These are phyloP conservation scores for Eurosta solidaginis DNA, from an alignment of 1,140 invertebrate species.

Conservation along the genomic window DNA sequence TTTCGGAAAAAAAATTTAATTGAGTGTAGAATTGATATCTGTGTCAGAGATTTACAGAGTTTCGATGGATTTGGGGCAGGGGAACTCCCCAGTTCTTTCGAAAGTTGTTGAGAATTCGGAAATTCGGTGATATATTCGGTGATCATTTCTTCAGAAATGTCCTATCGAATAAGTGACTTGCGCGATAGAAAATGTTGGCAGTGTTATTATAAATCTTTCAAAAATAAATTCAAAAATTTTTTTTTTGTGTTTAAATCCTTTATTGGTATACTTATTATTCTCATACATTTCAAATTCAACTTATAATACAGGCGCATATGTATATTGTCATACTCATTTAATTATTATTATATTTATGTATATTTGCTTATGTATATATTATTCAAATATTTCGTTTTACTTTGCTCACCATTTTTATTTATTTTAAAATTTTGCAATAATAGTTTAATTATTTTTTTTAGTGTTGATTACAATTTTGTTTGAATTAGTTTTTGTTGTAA, in stretches of 20 bases:
- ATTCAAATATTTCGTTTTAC: background rate
- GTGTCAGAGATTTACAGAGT: too few relatives aligned
- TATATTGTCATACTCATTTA: conserved; percentile 47
- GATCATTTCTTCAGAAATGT: too few relatives aligned
- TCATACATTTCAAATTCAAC: conserved; percentile 18
- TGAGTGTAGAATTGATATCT: too few relatives aligned
- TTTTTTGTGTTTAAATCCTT: conserved; percentile 38
- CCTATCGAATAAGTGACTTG: too few relatives aligned
- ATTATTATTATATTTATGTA: background rate
- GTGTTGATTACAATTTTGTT: background rate
- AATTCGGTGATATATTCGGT: too few relatives aligned
- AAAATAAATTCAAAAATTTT: background rate
- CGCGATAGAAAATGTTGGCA: too few relatives aligned
- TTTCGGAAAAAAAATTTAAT: too few relatives aligned
- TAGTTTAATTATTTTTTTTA: background rate
- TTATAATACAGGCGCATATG: conserved; percentile 44
- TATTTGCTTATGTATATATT: background rate
- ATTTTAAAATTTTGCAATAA: background rate
- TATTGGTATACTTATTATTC: conserved; percentile 29
- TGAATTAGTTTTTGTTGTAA: too few relatives aligned
- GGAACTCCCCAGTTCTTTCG: too few relatives aligned
- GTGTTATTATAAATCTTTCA: too few relatives aligned
- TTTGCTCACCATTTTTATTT: conserved; percentile 16
- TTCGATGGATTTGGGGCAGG: too few relatives aligned
- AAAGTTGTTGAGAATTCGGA: too few relatives aligned